Evolutionary conservation across 2,888 invertebrate genomes (phyloP), one percentile per base, ranked within the genome.

Genomic region (Escarpia spicata): DNA sequence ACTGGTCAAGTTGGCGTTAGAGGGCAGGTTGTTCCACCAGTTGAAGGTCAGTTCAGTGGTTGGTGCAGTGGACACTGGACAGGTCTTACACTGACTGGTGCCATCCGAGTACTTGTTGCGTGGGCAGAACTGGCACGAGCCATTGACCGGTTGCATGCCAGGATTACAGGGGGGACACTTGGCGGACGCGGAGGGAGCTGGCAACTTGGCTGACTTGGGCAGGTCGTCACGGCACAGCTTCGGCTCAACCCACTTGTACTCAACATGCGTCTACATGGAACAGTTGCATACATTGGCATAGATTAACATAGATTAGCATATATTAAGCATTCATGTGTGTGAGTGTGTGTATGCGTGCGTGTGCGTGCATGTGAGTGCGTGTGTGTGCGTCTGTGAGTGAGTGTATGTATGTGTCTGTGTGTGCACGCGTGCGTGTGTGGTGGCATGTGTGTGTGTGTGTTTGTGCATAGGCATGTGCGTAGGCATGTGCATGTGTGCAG

Each of bases 131-230:
- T 95, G 95, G 94, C 97, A 97, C 10, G 94, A 93, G 92, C 94
- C 95, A 58, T 96, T 95, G n/a, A 94, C 94, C 93, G 96, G 96
- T 93, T 96, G 93, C 93, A 93, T 94, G 93, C 97, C 97, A 19
- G 97, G 97, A 94, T 97, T 97, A 95, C 97, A 97, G 2, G 97
- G 97, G 1, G 97, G 97, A 94, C 97, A 97, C 92, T 95, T 95
- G 93, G 95, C 94, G 92, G 95, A 93, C 90, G 92, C 92, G 2
- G 96, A 95, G 19, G 96, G 94, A 4, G 94, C 93, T 2, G 97
- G 97, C 26, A 97, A 96, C 4, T 95, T 93, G 2, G 96, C 96
- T 0, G 97, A 96, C 0, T 95, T 96, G 1, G 95, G 94, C 43
- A 96, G 93, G 92, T 96, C 96, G 31, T 97, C 97, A 44, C 96